phyloP scores from a whole-genome alignment of 1,140 invertebrate genomes.

The Hypsibius dujardini region DNA sequence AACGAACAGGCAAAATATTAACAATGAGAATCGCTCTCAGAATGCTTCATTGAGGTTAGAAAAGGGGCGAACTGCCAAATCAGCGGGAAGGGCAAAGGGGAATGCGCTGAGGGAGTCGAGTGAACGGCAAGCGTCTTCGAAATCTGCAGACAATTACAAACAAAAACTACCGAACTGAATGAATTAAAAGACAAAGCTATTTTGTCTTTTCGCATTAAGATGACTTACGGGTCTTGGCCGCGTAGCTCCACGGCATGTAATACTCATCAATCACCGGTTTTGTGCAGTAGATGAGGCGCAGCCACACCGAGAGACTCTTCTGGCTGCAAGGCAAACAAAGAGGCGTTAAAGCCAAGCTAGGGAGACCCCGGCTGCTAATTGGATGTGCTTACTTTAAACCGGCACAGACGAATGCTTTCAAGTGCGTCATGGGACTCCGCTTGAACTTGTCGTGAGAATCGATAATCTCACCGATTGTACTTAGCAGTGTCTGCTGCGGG shows the following conservation, averaged over 20 bases:
- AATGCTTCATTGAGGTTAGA: background rate
- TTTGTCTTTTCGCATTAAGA: background rate
- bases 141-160: background rate
- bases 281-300: constrained; percentile 9
- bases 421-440: background rate
- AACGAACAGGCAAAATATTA: background rate
- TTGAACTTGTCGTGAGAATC: background rate
- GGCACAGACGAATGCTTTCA: background rate
- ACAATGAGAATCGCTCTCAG: background rate
- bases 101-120: background rate
- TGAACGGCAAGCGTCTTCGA: constrained; percentile 1
- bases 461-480: background rate
- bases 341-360: background rate
- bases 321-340: background rate
- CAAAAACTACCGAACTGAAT: too few relatives aligned
- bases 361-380: too few relatives aligned
- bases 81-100: background rate
- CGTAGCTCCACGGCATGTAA: constrained; percentile 5
- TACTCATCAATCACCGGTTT: constrained; percentile 6
- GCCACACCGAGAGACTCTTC: background rate
- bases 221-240: background rate
- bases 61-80: background rate
- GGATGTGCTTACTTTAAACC: background rate
- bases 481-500: background rate
- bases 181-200: background rate